A percentile compares a stretch with the other conserved stretches of the same genome.
Conservation (phyloP, 2,797 vertebrate species). For the Allobates femoralis region DNA sequence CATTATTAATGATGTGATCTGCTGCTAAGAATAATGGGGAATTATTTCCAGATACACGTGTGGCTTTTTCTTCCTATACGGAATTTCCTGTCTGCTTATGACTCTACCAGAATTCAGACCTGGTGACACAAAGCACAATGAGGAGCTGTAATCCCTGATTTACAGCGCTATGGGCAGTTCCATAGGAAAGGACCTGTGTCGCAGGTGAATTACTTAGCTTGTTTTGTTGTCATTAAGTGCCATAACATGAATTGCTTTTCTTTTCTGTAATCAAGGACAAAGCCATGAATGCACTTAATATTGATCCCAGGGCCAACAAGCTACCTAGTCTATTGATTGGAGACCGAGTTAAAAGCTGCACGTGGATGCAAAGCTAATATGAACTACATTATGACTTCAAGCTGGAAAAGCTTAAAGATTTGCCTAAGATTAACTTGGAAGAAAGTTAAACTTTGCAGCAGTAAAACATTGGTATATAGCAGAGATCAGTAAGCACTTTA, state of each 20-base stretch:
- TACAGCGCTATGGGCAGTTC: constrained; percentile 13
- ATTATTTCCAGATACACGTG: not conserved
- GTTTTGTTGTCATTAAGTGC: constrained; percentile 60
- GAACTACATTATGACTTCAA: constrained; percentile 63
- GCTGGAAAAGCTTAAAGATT: constrained; percentile 61
- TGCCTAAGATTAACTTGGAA: constrained; percentile 41
- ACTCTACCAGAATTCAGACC: not conserved
- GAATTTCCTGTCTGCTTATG: constrained; percentile 1
- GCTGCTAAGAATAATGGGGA: not conserved
- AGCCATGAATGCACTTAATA: constrained; percentile 56
- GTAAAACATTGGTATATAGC: not conserved
- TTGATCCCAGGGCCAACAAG: constrained; percentile 56
- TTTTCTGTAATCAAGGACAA: constrained; percentile 53
- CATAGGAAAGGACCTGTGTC: constrained; percentile 50
- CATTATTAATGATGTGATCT: not conserved
- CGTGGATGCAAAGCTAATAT: constrained; percentile 42
- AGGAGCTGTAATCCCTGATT: constrained; percentile 39
- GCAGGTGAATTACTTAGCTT: constrained; percentile 55
- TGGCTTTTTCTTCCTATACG: not conserved
- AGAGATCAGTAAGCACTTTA: too few relatives aligned
- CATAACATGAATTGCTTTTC: constrained; percentile 57
- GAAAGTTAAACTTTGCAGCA: not conserved
- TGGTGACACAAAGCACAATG: constrained; percentile 27
- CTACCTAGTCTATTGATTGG: constrained; percentile 56
- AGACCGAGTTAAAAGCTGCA: constrained; percentile 58